Base-by-base conservation (phyloP, 2,113 vertebrate genomes). In the Puffinus mauretanicus region DNA sequence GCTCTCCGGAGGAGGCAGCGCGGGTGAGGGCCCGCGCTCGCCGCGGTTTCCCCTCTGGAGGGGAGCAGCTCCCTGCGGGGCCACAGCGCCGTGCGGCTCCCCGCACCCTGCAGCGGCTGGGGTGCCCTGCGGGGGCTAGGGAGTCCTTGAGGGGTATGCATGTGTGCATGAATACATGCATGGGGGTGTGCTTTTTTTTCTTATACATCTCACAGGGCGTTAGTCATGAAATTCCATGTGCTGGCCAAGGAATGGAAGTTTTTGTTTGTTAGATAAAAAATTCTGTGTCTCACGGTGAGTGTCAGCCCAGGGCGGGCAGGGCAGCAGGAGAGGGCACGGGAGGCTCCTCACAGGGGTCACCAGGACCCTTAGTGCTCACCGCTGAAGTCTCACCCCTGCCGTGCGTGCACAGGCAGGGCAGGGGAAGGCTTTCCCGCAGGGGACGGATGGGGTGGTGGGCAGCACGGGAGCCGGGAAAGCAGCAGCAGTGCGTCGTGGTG, bases 351-450 rank as follows among this genome's bases (percentile, higher is more conserved):
- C 14, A 4, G 16, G 55, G 29, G 10, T 18, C 27, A 1, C 57
- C 72, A 11, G 71, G 34, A 16, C 10, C 57, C 46, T 18, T 27
- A 18, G 67, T 2, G 9, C 24, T 80, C 46, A 1, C 51, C 46
- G 0, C 1, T 0, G 62, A 18, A 57, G 29, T 0, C 25, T 38
- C 3, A 1, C n/a, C 65, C n/a, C 49, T n/a, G 32, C 5, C 1
- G 4, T 8, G 16, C 6, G 36, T 22, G 38, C 15, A 10, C 25
- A 42, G 36, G 30, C 25, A 20, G 57, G 40, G 21, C 49, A 40
- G 82, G 47, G 34, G 27, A 60, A 9, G 7, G 44, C 18, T 72
- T 18, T 36, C 32, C 76, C 22, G 4, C 0, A 2, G 51, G 76
- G 30, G 26, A 9, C 4, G 0, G 0, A 47, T 0, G 5, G 62